Evolutionary conservation across 2,797 vertebrate species (phyloP).

Genomic region (Myotis pilosus): DNA sequence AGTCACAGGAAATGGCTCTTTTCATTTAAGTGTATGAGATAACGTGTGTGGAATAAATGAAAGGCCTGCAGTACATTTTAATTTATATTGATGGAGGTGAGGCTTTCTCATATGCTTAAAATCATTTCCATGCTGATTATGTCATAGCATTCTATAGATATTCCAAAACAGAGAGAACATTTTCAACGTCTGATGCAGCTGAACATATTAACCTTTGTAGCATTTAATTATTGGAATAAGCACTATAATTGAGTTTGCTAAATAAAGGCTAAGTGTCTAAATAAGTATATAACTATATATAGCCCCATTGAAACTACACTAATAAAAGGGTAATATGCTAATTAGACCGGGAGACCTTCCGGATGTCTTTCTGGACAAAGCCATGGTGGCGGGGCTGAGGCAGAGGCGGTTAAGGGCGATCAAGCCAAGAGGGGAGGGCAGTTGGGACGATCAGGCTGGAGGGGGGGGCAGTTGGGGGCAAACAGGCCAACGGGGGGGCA

Average conservation of each 20-base stretch:
- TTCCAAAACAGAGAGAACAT: not conserved
- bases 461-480: too few species aligned
- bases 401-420: too few species aligned
- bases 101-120: not conserved
- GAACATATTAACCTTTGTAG: not conserved
- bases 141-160: not conserved
- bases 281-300: not conserved
- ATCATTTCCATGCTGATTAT: not conserved
- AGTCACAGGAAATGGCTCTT: conserved; percentile 19
- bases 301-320: not conserved
- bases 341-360: too few species aligned
- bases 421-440: too few species aligned
- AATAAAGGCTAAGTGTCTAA: not conserved
- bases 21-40: not conserved
- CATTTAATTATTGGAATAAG: conserved; percentile 47
- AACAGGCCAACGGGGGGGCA: too few species aligned
- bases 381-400: too few species aligned
- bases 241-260: conserved; percentile 13
- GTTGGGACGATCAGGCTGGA: too few species aligned
- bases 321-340: too few species aligned
- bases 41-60: not conserved
- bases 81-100: not conserved
- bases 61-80: not conserved
- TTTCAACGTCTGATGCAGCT: not conserved
- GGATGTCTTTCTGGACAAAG: too few species aligned